Evolutionary conservation across 2,888 invertebrate genomes (phyloP), one percentile per base, ranked within the genome.

Genomic region (Sarcophaga variegata): DNA sequence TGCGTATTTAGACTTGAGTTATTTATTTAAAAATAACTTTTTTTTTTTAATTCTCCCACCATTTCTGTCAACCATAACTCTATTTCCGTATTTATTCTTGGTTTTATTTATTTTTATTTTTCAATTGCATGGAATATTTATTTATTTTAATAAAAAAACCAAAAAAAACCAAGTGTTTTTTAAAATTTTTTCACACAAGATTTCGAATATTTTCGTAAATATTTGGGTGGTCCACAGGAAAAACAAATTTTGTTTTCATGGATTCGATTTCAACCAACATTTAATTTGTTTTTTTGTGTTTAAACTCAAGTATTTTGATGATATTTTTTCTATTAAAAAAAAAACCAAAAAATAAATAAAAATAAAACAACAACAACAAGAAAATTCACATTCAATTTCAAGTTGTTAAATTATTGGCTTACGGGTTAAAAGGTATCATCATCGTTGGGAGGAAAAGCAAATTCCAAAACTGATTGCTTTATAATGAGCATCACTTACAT

Each of bases 391-490:
- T 37, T 75, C 45, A 70, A 67, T 74, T 77, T 80, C 86, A 83
- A 81, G 67, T 77, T 80, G 77, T 74, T 83, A n/a, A 74, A 77
- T 63, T 83, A 75, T 75, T 75, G 74, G 66, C 81, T 64, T 78
- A 0, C 54, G 70, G 75, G 83, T 81, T 75, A 76, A 76, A 54
- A 14, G 54, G 60, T 17, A 20, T 62, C 14, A 37, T 37, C 37
- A 37, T 37, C 37, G 37, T 37, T 37, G 37, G 37, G 3, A 17
- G 66, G 12, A 80, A 45, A 6, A 27, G 37, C 69, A 59, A 75
- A 80, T 86, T 80, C 70, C 66, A 74, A 72, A 77, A 84, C 12
- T 87, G 76, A 87, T 87, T 79, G 87, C 69, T 87, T 84, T 82
- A 84, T 84, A 87, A 87, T 87, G 79, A 82, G 81, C 76, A 81